Evolutionary conservation across 2,113 vertebrate species (phyloP), one percentile per base, ranked within the genome.

Genomic region (Bagarius yarrelli): DNA sequence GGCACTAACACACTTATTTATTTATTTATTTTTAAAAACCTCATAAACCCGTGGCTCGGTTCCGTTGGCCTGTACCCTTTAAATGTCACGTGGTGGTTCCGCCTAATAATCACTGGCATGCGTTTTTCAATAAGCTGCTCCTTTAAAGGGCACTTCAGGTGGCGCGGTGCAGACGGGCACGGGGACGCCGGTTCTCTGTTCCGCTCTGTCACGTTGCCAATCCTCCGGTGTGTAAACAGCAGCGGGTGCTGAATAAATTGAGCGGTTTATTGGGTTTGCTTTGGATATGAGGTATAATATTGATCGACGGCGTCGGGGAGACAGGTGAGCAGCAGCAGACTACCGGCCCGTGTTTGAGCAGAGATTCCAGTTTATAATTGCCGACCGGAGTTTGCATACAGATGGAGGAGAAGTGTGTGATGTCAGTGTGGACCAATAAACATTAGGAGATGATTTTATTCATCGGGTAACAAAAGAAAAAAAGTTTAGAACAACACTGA

Each of bases 231-330:
- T 83, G 85, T 75, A 87, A 86, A 87, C 83, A 87, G 36, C 23
- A 76, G 32, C 5, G 82, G 66, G 69, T 61, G 59, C 53, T 66
- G 64, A 86, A 85, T 76, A 84, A 82, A 86, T 86, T 83, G 90
- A 83, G 81, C 83, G 86, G 86, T 91, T 88, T 90, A 89, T 85
- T 69, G 84, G 84, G 89, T 93, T 93, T 93, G 87, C 91, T 89
- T 92, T 92, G 87, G 91, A 92, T 91, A 92, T 90, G 90, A 92
- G 85, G 81, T 86, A 88, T 91, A 91, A 93, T 94, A 92, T 92
- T 92, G 92, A 87, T 89, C 85, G 85, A 85, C 83, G 59, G 83
- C 73, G 25, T 50, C 50, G 60, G 78, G 70, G 85, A 85, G 84
- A 76, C 86, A 87, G 89, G 83, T 89, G 90, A 50, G 66, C 87